Evolutionary conservation across 2,888 invertebrate genomes (phyloP).

Genomic region (Meghimatium bilineatum): DNA sequence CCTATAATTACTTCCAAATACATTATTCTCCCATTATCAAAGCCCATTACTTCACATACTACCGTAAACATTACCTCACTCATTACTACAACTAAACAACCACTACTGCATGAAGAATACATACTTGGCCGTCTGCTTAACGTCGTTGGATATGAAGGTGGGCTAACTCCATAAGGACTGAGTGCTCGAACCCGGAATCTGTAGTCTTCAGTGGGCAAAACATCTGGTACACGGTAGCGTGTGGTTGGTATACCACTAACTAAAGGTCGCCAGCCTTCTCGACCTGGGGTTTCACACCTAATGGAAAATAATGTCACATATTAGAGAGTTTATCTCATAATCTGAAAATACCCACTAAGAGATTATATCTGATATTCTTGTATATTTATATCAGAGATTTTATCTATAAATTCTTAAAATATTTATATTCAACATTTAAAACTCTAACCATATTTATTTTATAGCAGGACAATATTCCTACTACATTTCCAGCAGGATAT

Average conservation of each 20-base stretch:
- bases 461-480: too few relatives aligned
- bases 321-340: neutral
- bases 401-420: too few relatives aligned
- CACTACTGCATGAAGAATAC: slow-evolving; percentile 4
- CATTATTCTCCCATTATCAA: too few relatives aligned
- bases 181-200: slow-evolving; percentile 96
- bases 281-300: slow-evolving; percentile 57
- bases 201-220: slow-evolving; percentile 84
- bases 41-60: too few relatives aligned
- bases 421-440: too few relatives aligned
- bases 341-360: too few relatives aligned
- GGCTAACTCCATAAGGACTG: slow-evolving; percentile 96
- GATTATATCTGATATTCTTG: too few relatives aligned
- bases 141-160: slow-evolving; percentile 86
- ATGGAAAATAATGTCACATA: neutral
- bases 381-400: too few relatives aligned
- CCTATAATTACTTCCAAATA: too few relatives aligned
- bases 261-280: slow-evolving; percentile 72
- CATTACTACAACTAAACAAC: neutral
- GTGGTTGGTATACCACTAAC: slow-evolving; percentile 71
- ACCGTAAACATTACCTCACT: neutral
- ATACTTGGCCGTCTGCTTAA: slow-evolving; percentile 61
- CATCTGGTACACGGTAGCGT: slow-evolving; percentile 65
- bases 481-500: too few relatives aligned
- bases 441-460: too few relatives aligned